These are phyloP conservation scores for Blennius ocellaris DNA, from an alignment of 2,113 vertebrate species.

Conservation along the genomic window DNA sequence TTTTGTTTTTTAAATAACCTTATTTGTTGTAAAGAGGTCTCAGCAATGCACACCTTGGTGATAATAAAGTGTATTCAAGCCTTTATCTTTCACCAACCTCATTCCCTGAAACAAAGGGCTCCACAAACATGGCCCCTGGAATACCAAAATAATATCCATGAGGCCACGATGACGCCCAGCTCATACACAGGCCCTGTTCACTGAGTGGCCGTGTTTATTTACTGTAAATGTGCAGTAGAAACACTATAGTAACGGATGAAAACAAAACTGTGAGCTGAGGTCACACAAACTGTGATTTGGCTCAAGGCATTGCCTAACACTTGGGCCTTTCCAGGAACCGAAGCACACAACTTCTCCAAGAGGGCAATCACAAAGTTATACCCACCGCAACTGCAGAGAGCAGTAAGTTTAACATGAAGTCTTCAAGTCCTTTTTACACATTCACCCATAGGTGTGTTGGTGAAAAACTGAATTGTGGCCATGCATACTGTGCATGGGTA, in stretches of 20 bases:
- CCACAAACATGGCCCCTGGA: conserved; percentile 35
- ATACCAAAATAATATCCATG: conserved; percentile 32
- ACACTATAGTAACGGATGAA: conserved; percentile 70
- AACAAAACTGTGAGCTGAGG: conserved; percentile 67
- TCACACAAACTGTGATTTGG: conserved; percentile 70
- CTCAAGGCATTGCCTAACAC: conserved; percentile 46
- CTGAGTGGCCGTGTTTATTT: conserved; percentile 70
- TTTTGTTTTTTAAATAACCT: conserved; percentile 42
- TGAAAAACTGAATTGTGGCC: too few species aligned
- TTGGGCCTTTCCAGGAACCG: conserved; percentile 66
- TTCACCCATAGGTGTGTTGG: too few species aligned
- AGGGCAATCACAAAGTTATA: conserved; percentile 50
- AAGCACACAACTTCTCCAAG: conserved; percentile 40
- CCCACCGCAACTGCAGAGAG: conserved; percentile 38
- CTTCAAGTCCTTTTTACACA: background rate
- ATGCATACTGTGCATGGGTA: too few species aligned
- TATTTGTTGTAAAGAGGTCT: conserved; percentile 11
- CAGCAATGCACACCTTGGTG: conserved; percentile 30
- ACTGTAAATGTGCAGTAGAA: conserved; percentile 62
- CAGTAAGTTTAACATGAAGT: conserved; percentile 23
- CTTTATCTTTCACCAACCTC: conserved; percentile 41
- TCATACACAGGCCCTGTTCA: conserved; percentile 19
- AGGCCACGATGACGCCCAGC: conserved; percentile 3
- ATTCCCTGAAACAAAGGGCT: conserved; percentile 43
- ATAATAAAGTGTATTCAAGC: conserved; percentile 30